These are phyloP conservation scores for Nineta flava DNA, from an alignment of 2,888 invertebrate species.

Conservation along the genomic window DNA sequence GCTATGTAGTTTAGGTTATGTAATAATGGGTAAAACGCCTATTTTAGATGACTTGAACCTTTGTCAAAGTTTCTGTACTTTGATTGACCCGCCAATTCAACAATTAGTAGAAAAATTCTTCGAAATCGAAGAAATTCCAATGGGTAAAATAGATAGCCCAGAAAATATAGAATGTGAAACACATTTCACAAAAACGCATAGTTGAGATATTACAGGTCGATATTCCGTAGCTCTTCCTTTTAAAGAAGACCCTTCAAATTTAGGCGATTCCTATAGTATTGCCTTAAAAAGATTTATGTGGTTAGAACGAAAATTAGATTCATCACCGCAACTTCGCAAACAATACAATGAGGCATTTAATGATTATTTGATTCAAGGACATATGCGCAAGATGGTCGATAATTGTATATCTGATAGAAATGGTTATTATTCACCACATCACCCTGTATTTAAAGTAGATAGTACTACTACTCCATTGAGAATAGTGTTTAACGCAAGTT, in stretches of 20 bases:
- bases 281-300: constrained; percentile 8
- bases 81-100: not conserved
- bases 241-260: not conserved
- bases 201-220: constrained; percentile 9
- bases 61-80: not conserved
- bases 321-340: constrained; percentile 3
- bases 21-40: not conserved
- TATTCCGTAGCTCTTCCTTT: constrained; percentile 13
- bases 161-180: constrained; percentile 11
- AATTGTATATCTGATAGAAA: not conserved
- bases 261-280: constrained; percentile 7
- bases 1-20: not conserved
- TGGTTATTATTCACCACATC: constrained; percentile 7
- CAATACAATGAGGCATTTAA: constrained; percentile 2
- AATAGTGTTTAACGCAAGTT: no score
- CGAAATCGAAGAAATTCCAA: constrained; percentile 11
- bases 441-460: not conserved
- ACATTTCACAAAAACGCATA: constrained; percentile 7
- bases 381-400: not conserved
- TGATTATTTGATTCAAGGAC: not conserved
- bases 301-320: constrained; percentile 9
- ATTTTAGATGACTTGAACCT: not conserved
- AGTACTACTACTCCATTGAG: constrained; percentile 3
- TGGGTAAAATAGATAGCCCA: not conserved
- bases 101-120: constrained; percentile 11